phyloP scores from a whole-genome alignment of 1,140 invertebrate species.

The Eumaeus atala region DNA sequence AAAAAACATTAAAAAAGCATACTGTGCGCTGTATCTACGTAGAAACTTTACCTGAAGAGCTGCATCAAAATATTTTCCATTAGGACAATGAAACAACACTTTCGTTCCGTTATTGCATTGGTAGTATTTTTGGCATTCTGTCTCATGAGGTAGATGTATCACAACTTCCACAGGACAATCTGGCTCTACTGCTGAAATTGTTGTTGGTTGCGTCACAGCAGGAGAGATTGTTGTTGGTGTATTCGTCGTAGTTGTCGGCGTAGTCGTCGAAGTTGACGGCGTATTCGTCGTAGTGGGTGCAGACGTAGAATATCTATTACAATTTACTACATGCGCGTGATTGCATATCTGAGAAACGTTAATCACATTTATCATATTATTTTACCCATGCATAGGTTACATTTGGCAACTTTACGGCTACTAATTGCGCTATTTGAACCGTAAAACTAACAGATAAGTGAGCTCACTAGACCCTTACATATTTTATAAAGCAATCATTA shows the following conservation, averaged over 20 bases:
- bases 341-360: constrained; percentile 24
- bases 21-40: no score
- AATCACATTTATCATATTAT: no score
- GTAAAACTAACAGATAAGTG: not conserved
- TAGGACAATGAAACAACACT: constrained; percentile 7
- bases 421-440: not conserved
- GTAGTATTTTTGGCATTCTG: constrained; percentile 23
- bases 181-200: constrained; percentile 8
- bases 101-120: constrained; percentile 12
- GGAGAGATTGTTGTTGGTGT: constrained; percentile 11
- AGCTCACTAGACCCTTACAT: no score
- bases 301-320: constrained; percentile 15
- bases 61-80: constrained; percentile 13
- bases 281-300: constrained; percentile 8
- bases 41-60: not conserved
- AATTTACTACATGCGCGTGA: constrained; percentile 17
- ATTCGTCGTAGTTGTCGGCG: constrained; percentile 17
- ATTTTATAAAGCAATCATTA: no score
- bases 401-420: no score
- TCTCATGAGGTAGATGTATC: constrained; percentile 16
- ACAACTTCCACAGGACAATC: constrained; percentile 12
- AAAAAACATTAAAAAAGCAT: no score
- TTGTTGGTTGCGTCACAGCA: not conserved
- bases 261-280: constrained; percentile 12
- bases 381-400: not conserved